Evolutionary conservation across 2,113 vertebrate genomes (phyloP).

Genomic region (Trogon melanurus): DNA sequence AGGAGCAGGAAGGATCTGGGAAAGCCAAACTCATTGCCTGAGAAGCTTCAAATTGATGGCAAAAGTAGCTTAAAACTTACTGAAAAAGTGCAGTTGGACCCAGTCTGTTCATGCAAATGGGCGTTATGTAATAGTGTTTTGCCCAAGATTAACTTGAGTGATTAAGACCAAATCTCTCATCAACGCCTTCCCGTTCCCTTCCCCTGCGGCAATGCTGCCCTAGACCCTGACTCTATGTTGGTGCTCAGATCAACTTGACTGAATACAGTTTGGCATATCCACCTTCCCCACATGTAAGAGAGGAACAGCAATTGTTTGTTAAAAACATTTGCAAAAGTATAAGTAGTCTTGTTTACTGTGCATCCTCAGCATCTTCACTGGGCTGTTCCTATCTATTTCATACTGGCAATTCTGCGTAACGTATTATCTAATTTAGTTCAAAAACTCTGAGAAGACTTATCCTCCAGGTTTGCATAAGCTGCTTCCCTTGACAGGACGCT

Average conservation of each 20-base stretch:
- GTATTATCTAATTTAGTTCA: neutral
- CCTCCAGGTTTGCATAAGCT: neutral
- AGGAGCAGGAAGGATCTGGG: neutral
- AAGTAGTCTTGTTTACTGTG: neutral
- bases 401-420: neutral
- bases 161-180: neutral
- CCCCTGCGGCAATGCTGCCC: neutral
- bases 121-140: neutral
- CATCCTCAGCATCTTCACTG: neutral
- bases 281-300: neutral
- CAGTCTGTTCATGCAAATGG: neutral
- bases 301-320: neutral
- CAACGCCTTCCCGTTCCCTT: neutral
- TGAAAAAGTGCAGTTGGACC: neutral
- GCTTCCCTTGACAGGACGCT: neutral
- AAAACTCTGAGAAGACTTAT: neutral
- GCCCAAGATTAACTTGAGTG: neutral
- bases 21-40: accelerated
- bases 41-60: neutral
- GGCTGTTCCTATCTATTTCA: neutral
- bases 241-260: neutral
- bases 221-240: neutral
- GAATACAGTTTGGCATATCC: neutral
- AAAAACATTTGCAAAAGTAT: neutral
- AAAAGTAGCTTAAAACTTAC: neutral